A percentile compares a stretch with the other conserved stretches of the same genome.
Evolutionary conservation across 2,797 vertebrate species (phyloP).

Genomic region (Rhinatrema bivittatum): DNA sequence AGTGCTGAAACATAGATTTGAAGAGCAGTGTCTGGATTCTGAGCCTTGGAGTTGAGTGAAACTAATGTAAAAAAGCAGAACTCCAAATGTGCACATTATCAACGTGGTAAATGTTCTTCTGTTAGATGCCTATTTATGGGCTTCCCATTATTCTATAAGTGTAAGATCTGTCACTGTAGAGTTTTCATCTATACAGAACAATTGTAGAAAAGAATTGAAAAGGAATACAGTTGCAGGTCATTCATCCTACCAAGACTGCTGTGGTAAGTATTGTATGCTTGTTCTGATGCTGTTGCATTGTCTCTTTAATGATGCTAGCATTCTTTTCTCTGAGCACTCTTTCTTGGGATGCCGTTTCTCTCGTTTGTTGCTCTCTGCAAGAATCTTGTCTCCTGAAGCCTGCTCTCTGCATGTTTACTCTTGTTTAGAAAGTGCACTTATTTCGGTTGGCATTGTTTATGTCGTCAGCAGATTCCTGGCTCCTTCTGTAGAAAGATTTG

Average conservation of each 20-base stretch:
- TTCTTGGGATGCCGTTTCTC: neutral
- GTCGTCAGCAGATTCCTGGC: neutral
- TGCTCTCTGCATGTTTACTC: neutral
- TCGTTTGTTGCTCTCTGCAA: neutral
- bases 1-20: too few species aligned
- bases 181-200: slow-evolving; percentile 6
- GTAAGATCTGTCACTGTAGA: too few species aligned
- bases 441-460: neutral
- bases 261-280: neutral
- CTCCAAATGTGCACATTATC: too few species aligned
- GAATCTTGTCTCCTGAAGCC: neutral
- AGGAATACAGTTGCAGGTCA: neutral
- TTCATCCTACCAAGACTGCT: slow-evolving; percentile 4
- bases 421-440: neutral
- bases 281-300: neutral
- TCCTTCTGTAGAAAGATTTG: too few species aligned
- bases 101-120: too few species aligned
- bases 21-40: too few species aligned
- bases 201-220: neutral
- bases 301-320: neutral
- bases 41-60: too few species aligned
- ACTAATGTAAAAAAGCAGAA: too few species aligned
- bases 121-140: too few species aligned
- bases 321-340: neutral
- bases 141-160: too few species aligned